Evolutionary conservation across 2,888 invertebrate species (phyloP), one percentile per base, ranked within the genome.

Genomic region (Rapana venosa): DNA sequence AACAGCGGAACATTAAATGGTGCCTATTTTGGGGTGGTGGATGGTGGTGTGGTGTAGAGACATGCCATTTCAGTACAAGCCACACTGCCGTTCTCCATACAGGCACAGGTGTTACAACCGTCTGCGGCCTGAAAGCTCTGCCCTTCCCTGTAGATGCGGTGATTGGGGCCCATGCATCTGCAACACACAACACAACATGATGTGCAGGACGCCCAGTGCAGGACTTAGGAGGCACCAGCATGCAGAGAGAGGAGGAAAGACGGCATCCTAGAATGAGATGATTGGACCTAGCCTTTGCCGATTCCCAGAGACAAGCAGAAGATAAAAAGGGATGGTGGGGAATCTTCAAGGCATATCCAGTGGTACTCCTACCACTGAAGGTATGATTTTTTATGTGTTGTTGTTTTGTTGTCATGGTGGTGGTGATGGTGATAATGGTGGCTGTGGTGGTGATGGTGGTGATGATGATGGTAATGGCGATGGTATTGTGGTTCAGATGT

Each of bases 91-190:
- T 81, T 66, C 11, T 61, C 35, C 20, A 8, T 22, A 58, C 90
- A 90, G 22, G 22, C 30, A 47, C 90, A 90, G 66, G 90, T 90
- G 87, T 90, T 90, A 81, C 90, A 90, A 17, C 87, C 90, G 47
- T 90, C 90, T 5, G 87, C 56, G 0, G 87, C 87, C 61, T 87
- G 79, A 66, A 87, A 90, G 35, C 61, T 81, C n/a, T 87, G 56
- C 1, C 86, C 86, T 20, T 66, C 66, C 6, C 11, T 66, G 35
- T 86, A 58, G 58, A 86, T 66, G 22, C 86, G n/a, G 35, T 58
- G 32, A 35, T 86, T 66, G 20, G 86, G 35, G 5, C 66, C 86
- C 86, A 86, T 86, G 77, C 89, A 89, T 86, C 86, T 77, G 74
- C 20, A 32, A 32, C 20, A 66, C 13, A 22, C 20, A 66, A 22